Percentiles rank a stretch among this genome's conserved stretches.
Conservation (phyloP, 2,113 vertebrate species). For the human (Homo sapiens) region GRCh38 chr1:29353001-29353500, state of each 20-base stretch:
- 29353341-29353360: neutral
- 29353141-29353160: neutral
- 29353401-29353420: neutral
- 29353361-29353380: neutral
- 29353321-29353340: neutral
- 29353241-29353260: neutral
- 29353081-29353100: neutral
- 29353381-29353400: fast-evolving
- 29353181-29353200: neutral
- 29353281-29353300: neutral
- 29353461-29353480: neutral
- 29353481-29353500: neutral
- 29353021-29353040: neutral
- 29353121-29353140: neutral
- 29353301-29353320: neutral
- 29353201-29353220: neutral
- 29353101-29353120: neutral
- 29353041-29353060: neutral
- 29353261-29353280: neutral
- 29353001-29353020: neutral
- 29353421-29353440: neutral
- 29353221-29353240: neutral
- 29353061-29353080: neutral
- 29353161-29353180: neutral
- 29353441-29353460: fast-evolving